Conservation (phyloP, 2,888 invertebrate genomes). For the Oligia fasciuncula region DNA sequence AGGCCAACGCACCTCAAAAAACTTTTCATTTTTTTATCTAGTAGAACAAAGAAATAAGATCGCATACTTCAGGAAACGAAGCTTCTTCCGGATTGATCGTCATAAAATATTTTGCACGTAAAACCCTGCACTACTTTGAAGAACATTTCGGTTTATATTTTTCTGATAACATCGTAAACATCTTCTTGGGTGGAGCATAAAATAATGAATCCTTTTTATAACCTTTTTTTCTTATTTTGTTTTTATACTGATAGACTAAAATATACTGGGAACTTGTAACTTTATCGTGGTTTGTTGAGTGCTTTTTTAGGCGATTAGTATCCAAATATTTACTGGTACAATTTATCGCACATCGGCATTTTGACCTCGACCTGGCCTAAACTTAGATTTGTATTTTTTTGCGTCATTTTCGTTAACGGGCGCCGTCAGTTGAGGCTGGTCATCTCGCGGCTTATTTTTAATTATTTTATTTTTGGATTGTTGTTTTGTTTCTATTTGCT, state of each 20-base stretch:
- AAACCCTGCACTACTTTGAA: conserved; percentile 45
- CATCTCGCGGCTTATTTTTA: no score
- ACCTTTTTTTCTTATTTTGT: conserved; percentile 46
- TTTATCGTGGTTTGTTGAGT: background rate
- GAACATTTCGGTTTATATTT: conserved; percentile 62
- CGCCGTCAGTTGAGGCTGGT: no score
- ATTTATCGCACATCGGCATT: background rate
- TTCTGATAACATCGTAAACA: conserved; percentile 63
- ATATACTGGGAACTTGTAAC: conserved; percentile 27
- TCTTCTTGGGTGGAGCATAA: conserved; percentile 41
- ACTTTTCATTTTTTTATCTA: background rate
- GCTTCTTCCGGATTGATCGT: conserved; percentile 25
- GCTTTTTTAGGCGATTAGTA: background rate
- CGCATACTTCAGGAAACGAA: conserved; percentile 9
- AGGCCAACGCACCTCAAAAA: background rate
- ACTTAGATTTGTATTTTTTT: background rate
- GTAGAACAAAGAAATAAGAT: conserved; percentile 26
- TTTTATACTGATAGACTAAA: conserved; percentile 43
- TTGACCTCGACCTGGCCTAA: background rate
- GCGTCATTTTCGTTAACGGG: no score
- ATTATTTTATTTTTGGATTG: no score
- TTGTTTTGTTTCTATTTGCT: no score
- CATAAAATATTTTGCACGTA: conserved; percentile 60
- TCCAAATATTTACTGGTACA: background rate
- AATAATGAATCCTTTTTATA: conserved; percentile 60